Evolutionary conservation across 2,888 invertebrate genomes (phyloP), one percentile per base, ranked within the genome.

Genomic region (Thecocarcelia acutangulata): DNA sequence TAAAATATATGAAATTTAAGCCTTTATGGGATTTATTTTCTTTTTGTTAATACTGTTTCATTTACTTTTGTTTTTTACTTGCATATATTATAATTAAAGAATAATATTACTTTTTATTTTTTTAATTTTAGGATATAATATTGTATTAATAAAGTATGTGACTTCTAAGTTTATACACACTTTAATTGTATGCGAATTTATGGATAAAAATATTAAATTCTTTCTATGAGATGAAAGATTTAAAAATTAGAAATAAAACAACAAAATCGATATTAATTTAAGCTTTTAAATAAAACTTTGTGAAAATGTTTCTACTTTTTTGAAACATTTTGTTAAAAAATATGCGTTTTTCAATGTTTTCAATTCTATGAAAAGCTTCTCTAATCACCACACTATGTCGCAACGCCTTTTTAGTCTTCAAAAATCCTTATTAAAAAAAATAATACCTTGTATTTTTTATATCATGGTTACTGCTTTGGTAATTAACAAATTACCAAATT

Each of bases 151-250:
- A 33, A 66, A 66, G 28, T 52, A 44, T 50, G 24, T 68, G 68
- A 52, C 19, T 50, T 33, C 33, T 76, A 52, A 61, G 52, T 61
- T 68, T 44, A 52, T 61, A 59, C 75, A 59, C 75, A 68, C 75
- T 68, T 59, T 52, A 46, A 76, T 61, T 76, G 59, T 68, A 68
- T 66, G 58, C 59, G 66, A 74, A 64, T 33, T 63, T 50, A 72
- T 50, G 61, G 6, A 72, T 48, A 40, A 75, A 76, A 48, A 42
- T 0, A 24, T 46, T 33, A 46, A 66, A 48, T 21, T 63, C 50
- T 40, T 42, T 44, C 12, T 40, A 19, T 19, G 44, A 33, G 19
- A 54, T 8, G 24, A 40, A 66, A 66, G 44, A 37, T 64, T 19
- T 24, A 68, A 68, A 44, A 50, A 19, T 37, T 40, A 44, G 37